Evolutionary conservation across 2,888 invertebrate genomes (phyloP), one percentile per base, ranked within the genome.

Genomic region (Nomada flava): DNA sequence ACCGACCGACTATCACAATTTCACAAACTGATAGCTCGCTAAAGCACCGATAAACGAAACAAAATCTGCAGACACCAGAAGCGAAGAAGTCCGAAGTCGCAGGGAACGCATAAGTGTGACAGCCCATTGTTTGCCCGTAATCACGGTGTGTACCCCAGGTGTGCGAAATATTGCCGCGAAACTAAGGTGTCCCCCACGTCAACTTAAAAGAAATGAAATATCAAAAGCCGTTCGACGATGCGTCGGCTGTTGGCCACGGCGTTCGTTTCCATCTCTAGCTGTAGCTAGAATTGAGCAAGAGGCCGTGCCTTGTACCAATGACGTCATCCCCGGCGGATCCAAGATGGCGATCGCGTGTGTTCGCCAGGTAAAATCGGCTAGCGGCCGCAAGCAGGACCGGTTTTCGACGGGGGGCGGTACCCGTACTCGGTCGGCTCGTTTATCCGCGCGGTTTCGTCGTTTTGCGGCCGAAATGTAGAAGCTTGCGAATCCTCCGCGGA

Each of bases 271-370:
- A 76, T 80, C 70, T 70, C 55, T 52, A 76, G 55, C 47, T 73
- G 68, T 36, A 67, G 69, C 71, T 76, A 75, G 76, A 72, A 80
- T 83, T 88, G 89, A 86, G 88, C 89, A 88, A 86, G 86, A 84
- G 83, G 85, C 83, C 88, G 86, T 87, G 88, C 88, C 87, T 87
- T 85, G 87, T 88, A 91, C 89, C 90, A 90, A 78, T 92, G 92
- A 92, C 91, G 92, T 92, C 92, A 92, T 87, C 78, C 74, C 52
- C 68, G 78, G 65, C 87, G 85, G 83, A 90, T 87, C 85, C 89
- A 89, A 88, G 83, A 89, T 89, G 88, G 88, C 89, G 85, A 75
- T 64, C 79, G 83, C 82, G 65, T 68, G 73, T 68, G 86, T 87
- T 88, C 84, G 64, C 86, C 83, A 85, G 82, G 89, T 82, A 86